These are phyloP conservation scores for Chrysina gloriosa DNA, from an alignment of 2,888 invertebrate species.

Conservation along the genomic window DNA sequence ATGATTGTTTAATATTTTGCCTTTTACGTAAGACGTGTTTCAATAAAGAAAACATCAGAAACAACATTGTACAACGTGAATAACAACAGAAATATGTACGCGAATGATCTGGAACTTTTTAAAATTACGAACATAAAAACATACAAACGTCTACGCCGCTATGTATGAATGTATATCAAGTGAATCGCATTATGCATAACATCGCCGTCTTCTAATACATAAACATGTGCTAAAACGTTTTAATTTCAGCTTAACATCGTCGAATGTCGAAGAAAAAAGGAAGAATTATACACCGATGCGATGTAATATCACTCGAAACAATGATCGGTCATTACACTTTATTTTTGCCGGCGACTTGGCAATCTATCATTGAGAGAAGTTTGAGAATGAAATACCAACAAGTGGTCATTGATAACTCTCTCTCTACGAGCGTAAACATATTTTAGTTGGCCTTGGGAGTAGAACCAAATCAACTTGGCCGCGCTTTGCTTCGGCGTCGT, in stretches of 20 bases:
- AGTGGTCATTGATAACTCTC: constrained; percentile 50
- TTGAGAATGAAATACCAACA: constrained; percentile 48
- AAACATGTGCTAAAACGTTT: constrained; percentile 2
- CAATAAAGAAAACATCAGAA: background rate
- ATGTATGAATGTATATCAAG: background rate
- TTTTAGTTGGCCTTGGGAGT: constrained; percentile 48
- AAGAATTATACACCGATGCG: constrained; percentile 8
- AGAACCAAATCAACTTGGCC: constrained; percentile 33
- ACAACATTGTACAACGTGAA: background rate
- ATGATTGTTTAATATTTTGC: too few species aligned
- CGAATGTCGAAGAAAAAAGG: background rate
- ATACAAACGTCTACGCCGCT: background rate
- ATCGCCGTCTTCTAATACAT: background rate
- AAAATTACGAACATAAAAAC: background rate
- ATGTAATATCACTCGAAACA: constrained; percentile 18
- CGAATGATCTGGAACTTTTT: background rate
- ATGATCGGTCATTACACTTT: constrained; percentile 40
- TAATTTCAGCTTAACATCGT: background rate
- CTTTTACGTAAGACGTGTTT: background rate
- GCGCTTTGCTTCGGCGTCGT: constrained; percentile 35
- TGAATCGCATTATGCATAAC: background rate
- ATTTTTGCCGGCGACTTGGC: constrained; percentile 48
- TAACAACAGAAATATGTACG: constrained; percentile 5
- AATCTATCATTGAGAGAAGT: constrained; percentile 47
- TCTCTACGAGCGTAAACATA: constrained; percentile 47